Evolutionary conservation across 2,113 vertebrate genomes (phyloP), one percentile per base, ranked within the genome.

Genomic region (Polypterus bichir): DNA sequence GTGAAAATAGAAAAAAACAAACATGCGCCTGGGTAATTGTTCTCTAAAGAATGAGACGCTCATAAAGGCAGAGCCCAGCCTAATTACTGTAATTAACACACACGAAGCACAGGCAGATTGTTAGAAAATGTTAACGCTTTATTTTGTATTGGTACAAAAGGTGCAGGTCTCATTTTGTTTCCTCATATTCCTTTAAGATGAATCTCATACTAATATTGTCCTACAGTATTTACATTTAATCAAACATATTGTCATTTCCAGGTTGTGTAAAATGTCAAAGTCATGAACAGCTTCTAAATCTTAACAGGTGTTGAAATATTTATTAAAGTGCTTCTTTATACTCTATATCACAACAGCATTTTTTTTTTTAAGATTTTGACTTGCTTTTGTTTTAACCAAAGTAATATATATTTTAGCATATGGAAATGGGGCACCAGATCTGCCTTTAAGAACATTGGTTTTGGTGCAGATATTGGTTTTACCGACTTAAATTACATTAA

Each of bases 91-190:
- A 52, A 52, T 52, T 52, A 52, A 52, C 7, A 52, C 11, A 56
- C 44, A 6, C 11, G 62, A 64, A 66, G 69, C 48, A 63, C 74
- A 64, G 48, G 69, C 73, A 75, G 70, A 65, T 74, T 69, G 69
- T 75, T 77, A 83, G 80, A 76, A 85, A 88, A 87, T 81, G 82
- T 87, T 85, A 84, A 84, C 76, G 81, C 78, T 88, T 88, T 88
- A 87, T 88, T 88, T 27, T 83, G 79, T 83, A 84, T 79, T 80
- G 75, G 84, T 88, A 88, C 77, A 86, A 88, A 88, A 83, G 83
- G 83, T 85, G 86, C 83, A 82, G 77, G 76, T 79, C 64, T 79
- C 73, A 66, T 77, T 75, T 27, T 68, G 71, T 77, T 74, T 80
- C 75, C 75, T 66, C 70, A 70, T 78, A 68, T 57, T 77, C 67